Evolutionary conservation across 2,888 invertebrate species (phyloP), one percentile per base, ranked within the genome.

Genomic region (Tetheella fluctuosa): DNA sequence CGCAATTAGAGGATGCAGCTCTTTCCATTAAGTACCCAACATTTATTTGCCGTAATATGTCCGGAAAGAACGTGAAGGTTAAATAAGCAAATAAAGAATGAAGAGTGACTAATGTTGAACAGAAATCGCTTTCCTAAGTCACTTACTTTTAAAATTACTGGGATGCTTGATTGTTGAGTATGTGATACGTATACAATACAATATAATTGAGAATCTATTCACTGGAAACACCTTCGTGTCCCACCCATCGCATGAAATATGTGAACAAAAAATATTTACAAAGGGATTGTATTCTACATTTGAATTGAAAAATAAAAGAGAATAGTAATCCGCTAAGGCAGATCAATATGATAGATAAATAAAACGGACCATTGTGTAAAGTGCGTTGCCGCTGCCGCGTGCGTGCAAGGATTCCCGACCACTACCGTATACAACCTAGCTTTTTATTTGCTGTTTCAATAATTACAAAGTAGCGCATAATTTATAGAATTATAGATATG

Each of bases 331-430:
- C 75, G 76, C 73, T 74, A 73, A 79, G 80, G 69, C 77, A 90
- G 90, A 90, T 91, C 87, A 83, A 89, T 88, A 86, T 77, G 79
- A 77, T 74, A 86, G 90, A 90, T 90, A 89, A 89, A 85, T 84
- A 85, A 83, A 84, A 83, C 79, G 83, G 77, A 69, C 82, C 79
- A 86, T 89, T 89, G 86, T 89, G 80, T 82, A 80, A 76, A 75
- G 74, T 71, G 71, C 70, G 71, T 73, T 73, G 68, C 70, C 69
- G 71, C 73, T 72, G 68, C 71, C 69, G 69, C 70, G 74, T 70
- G 74, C 71, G 66, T 67, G 68, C 65, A 64, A 64, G 69, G 69
- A 65, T 69, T 59, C 70, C 71, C 73, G 73, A 69, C 68, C 73
- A 64, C 56, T 30, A 30, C 30, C 7, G 37, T 3, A 13, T 15